Evolutionary conservation across 2,113 vertebrate genomes (phyloP), one percentile per base, ranked within the genome.

Genomic region (Spermophilus dauricus): DNA sequence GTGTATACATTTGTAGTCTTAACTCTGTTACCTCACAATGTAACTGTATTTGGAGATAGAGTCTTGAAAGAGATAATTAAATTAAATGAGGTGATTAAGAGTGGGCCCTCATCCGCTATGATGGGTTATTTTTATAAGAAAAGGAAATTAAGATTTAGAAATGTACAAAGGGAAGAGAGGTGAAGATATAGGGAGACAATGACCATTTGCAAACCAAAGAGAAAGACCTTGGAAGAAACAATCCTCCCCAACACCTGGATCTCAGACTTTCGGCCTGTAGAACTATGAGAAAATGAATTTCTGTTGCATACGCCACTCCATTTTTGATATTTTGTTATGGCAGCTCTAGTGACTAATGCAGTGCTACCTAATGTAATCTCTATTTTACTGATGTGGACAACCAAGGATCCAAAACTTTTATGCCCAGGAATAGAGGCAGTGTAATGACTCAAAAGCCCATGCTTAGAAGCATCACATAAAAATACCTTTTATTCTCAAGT

Each of bases 301-400:
- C 45, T 26, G 5, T 17, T 16, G 0, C 53, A 73, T 83, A 63
- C 72, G 20, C 26, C 3, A 30, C 0, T 4, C 18, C 4, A 17
- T 30, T 37, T 82, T 24, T 28, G 48, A 9, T 24, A n/a, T 37
- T 96, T 78, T 63, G 32, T 39, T 70, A 77, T 9, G 10, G 18
- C 63, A 72, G 48, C 34, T 51, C 51, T 18, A 17, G 37, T 65
- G n/a, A 86, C 30, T 16, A 10, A 56, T 10, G 16, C 12, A 1
- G 5, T 51, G 9, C 37, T 61, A 56, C 0, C 34, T 6, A 42
- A 58, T 61, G 20, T 42, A 39, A 12, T 83, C 56, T 80, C 30
- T 18, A 70, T 69, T 84, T 84, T 51, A 80, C 30, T 94, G 75
- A 95, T 26, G 56, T 51, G 77, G 76, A 76, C 69, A 77, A 72